phyloP scores from a whole-genome alignment of 2,797 vertebrate species.

The Hozukius guyotensis region DNA sequence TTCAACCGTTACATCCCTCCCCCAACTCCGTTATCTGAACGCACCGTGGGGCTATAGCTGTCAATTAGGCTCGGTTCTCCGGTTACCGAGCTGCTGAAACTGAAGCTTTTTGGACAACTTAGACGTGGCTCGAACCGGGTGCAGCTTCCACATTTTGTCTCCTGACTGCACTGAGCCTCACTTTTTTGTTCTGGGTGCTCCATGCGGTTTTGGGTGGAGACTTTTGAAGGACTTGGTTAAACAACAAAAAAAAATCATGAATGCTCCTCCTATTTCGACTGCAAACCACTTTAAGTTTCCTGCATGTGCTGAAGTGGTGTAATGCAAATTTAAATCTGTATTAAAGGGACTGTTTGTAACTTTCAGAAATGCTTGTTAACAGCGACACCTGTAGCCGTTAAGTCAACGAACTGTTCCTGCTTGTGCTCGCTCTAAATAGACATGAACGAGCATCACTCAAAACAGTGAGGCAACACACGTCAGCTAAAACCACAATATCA shows the following conservation, averaged over 20 bases:
- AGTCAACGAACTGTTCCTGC: too few relatives aligned
- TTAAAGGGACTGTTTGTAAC: too few relatives aligned
- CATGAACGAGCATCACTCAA: rapidly evolving
- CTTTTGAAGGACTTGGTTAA: not conserved
- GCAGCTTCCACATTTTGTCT: not conserved
- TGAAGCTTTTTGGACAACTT: not conserved
- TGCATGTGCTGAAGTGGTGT: not conserved
- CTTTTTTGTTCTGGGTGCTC: not conserved
- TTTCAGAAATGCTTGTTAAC: too few relatives aligned
- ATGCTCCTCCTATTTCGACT: conserved; percentile 31
- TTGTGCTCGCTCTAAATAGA: too few relatives aligned
- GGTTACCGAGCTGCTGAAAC: conserved; percentile 55
- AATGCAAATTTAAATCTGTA: not conserved
- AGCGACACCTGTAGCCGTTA: too few relatives aligned
- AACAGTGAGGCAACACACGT: too few relatives aligned
- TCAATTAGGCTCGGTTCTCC: conserved; percentile 49
- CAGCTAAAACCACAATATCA: too few relatives aligned
- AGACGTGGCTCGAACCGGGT: not conserved
- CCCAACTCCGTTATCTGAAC: conserved; percentile 26
- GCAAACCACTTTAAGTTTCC: not conserved
- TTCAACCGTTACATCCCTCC: conserved; percentile 36
- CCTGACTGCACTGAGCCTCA: not conserved
- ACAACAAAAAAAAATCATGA: not conserved
- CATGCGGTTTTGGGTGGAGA: conserved; percentile 49
- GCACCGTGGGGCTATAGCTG: conserved; percentile 43